A percentile compares a stretch with the other conserved stretches of the same genome.
Conservation (phyloP, 2,888 invertebrate species). For the Lasioglossum pauxillum region DNA sequence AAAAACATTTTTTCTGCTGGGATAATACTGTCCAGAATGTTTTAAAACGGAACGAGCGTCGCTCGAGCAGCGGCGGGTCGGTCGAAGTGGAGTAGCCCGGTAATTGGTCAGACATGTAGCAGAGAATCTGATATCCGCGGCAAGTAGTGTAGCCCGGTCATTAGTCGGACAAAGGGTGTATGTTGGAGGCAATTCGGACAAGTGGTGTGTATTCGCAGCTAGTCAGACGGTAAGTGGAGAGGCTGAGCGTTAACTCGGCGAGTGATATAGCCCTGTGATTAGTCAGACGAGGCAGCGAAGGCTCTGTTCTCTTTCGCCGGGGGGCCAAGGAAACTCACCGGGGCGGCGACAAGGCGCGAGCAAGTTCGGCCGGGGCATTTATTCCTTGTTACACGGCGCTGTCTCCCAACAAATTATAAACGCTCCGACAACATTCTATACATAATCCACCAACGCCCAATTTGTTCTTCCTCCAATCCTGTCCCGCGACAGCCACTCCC, state of each 20-base stretch:
- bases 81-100: neutral
- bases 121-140: neutral
- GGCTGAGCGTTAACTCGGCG: neutral
- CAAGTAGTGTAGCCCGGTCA: neutral
- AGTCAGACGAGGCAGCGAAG: neutral
- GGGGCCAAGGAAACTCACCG: neutral
- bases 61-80: neutral
- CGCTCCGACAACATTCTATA: neutral
- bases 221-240: neutral
- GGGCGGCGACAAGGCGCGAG: neutral
- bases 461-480: slow-evolving; percentile 26
- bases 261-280: neutral
- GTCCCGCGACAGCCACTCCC: slow-evolving; percentile 35
- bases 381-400: neutral
- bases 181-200: neutral
- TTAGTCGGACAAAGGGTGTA: neutral
- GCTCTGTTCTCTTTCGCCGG: neutral
- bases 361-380: neutral
- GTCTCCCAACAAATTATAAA: neutral
- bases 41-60: neutral
- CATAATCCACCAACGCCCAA: slow-evolving; percentile 2
- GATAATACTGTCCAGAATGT: neutral
- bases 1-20: neutral
- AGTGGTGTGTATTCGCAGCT: neutral
- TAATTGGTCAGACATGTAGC: slow-evolving; percentile 2